Conservation (phyloP, 1,140 invertebrate genomes). For the Hyposmocoma kahamanoa region DNA sequence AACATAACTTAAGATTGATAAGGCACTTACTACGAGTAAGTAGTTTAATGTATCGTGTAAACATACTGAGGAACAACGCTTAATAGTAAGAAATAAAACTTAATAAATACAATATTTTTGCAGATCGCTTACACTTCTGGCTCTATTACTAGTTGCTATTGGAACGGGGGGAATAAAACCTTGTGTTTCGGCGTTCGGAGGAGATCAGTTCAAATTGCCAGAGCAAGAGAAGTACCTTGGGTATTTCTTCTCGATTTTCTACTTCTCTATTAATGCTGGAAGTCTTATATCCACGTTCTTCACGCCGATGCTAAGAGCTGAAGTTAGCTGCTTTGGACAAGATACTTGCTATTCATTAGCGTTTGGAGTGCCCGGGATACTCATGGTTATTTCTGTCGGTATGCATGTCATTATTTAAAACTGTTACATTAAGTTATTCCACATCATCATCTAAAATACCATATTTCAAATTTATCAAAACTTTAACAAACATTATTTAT, state of each 20-base stretch:
- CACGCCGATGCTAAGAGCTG: slow-evolving; percentile 89
- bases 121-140: slow-evolving; percentile 84
- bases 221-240: slow-evolving; percentile 84
- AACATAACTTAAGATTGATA: too few species aligned
- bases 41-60: too few species aligned
- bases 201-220: slow-evolving; percentile 93
- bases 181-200: slow-evolving; percentile 97
- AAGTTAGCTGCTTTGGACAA: slow-evolving; percentile 87
- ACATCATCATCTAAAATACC: too few species aligned
- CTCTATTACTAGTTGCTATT: slow-evolving; percentile 87
- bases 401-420: slow-evolving; percentile 55
- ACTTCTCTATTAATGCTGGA: slow-evolving; percentile 95
- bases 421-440: too few species aligned
- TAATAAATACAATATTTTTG: too few species aligned
- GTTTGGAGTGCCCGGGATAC: slow-evolving; percentile 91
- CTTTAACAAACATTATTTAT: too few species aligned
- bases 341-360: slow-evolving; percentile 91
- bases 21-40: too few species aligned
- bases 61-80: too few species aligned
- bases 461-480: too few species aligned
- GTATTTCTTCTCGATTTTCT: slow-evolving; percentile 95
- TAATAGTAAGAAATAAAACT: too few species aligned
- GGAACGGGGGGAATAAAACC: slow-evolving; percentile 98
- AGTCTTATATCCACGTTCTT: slow-evolving; percentile 92
- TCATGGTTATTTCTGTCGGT: slow-evolving; percentile 89